A percentile compares a stretch with the other conserved stretches of the same genome.
These are phyloP conservation scores for Procavia capensis DNA, from an alignment of 2,113 vertebrate genomes.

Conservation along the genomic window DNA sequence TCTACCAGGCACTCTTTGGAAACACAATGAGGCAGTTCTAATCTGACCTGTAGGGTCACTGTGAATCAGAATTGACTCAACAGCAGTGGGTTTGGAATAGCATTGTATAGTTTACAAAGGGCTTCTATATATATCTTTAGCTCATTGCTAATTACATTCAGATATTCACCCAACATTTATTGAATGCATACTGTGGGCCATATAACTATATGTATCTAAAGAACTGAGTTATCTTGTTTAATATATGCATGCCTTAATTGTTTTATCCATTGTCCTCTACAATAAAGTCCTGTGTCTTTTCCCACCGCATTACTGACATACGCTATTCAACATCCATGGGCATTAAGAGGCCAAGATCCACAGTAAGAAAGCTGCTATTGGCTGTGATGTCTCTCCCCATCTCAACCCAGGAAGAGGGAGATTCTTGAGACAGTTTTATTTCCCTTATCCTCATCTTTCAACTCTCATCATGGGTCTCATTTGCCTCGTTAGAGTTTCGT, in stretches of 20 bases:
- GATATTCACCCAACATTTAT: neutral
- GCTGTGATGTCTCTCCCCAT: neutral
- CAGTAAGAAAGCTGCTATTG: neutral
- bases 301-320: accelerated
- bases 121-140: neutral
- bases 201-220: neutral
- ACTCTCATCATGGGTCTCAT: neutral
- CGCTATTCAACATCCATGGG: neutral
- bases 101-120: neutral
- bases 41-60: too few species aligned
- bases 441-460: neutral
- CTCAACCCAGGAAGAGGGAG: neutral
- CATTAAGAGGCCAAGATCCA: neutral
- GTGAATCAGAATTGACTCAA: too few species aligned
- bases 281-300: neutral
- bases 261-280: neutral
- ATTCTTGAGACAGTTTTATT: neutral
- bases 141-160: neutral
- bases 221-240: neutral
- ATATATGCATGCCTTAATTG: neutral
- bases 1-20: too few species aligned
- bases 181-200: neutral
- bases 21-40: too few species aligned
- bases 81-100: too few species aligned
- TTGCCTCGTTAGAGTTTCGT: neutral